A percentile compares a stretch with the other conserved stretches of the same genome.
Conservation (phyloP, 2,113 vertebrate species). For the Phodopus roborovskii region DNA sequence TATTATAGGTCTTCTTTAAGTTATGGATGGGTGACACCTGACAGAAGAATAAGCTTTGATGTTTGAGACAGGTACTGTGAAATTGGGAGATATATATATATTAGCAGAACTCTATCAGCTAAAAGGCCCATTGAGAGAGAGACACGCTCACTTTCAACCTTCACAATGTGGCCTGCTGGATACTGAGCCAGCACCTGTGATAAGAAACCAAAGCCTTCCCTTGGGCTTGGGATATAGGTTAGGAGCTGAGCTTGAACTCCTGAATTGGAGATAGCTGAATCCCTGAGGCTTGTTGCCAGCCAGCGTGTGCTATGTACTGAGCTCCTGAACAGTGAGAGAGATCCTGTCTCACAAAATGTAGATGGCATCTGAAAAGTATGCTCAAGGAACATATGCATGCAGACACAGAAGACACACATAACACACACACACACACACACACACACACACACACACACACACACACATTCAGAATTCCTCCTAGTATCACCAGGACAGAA, state of each 20-base stretch:
- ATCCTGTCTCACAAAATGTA: neutral
- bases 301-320: neutral
- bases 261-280: neutral
- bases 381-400: neutral
- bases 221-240: neutral
- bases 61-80: neutral
- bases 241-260: neutral
- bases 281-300: neutral
- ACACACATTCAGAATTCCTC: neutral
- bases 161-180: neutral
- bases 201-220: neutral
- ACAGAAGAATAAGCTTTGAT: neutral
- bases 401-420: neutral
- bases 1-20: neutral
- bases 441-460: neutral
- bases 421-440: neutral
- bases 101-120: neutral
- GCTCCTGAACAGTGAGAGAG: neutral
- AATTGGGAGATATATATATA: fast-evolving
- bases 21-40: neutral
- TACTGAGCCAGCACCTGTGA: fast-evolving
- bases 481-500: neutral
- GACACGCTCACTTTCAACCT: neutral
- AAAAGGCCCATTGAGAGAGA: neutral
- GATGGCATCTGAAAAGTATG: neutral